Evolutionary conservation across 1,140 invertebrate genomes (phyloP).

Genomic region (Bicyclus anynana): DNA sequence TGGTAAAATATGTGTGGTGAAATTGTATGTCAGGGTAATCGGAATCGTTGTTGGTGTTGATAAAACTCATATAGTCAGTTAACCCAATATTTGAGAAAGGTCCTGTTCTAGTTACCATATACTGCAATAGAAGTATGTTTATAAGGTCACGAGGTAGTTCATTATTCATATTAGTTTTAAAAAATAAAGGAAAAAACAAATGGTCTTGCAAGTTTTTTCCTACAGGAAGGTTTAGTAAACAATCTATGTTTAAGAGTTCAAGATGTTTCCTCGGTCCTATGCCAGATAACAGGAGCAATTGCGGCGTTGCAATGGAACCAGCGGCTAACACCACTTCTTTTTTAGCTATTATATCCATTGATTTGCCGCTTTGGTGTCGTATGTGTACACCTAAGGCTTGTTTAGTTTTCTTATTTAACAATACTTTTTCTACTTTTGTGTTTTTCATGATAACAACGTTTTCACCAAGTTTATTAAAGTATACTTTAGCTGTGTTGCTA

Average conservation of each 20-base stretch:
- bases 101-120: constrained; percentile 51
- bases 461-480: constrained; percentile 80
- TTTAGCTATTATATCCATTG: constrained; percentile 47
- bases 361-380: constrained; percentile 31
- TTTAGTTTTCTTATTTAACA: constrained; percentile 45
- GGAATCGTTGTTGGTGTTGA: constrained; percentile 38
- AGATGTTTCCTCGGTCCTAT: constrained; percentile 66
- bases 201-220: constrained; percentile 86
- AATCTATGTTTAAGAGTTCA: constrained; percentile 62
- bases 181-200: constrained; percentile 48
- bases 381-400: constrained; percentile 55
- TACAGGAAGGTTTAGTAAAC: constrained; percentile 80
- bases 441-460: constrained; percentile 74
- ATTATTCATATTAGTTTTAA: constrained; percentile 41
- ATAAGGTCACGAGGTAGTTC: constrained; percentile 31
- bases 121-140: constrained; percentile 40
- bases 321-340: constrained; percentile 79
- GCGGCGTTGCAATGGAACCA: constrained; percentile 77
- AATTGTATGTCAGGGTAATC: constrained; percentile 61
- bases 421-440: constrained; percentile 42
- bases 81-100: constrained; percentile 46
- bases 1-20: constrained; percentile 43
- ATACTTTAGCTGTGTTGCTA: constrained; percentile 79
- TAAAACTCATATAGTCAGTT: constrained; percentile 54
- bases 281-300: constrained; percentile 72